These are phyloP conservation scores for Cerastoderma edule DNA, from an alignment of 2,888 invertebrate species.

Conservation along the genomic window DNA sequence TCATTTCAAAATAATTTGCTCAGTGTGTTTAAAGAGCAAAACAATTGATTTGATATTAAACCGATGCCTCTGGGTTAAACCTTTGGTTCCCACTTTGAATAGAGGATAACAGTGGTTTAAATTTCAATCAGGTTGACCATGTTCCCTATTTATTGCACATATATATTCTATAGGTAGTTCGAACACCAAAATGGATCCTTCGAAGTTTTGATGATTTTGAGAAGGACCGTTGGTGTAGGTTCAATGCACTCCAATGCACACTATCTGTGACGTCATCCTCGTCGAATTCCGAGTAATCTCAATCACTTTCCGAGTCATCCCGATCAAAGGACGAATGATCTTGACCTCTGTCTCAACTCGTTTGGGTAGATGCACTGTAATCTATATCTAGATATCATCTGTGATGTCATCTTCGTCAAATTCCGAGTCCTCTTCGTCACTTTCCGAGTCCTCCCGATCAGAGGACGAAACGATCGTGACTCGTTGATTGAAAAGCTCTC, in stretches of 20 bases:
- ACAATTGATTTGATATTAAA: too few relatives aligned
- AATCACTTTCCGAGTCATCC: slow-evolving; percentile 19
- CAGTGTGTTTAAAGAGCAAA: too few relatives aligned
- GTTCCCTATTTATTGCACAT: too few relatives aligned
- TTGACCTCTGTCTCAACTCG: too few relatives aligned
- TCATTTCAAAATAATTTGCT: too few relatives aligned
- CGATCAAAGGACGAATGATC: slow-evolving; percentile 27
- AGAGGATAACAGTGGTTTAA: too few relatives aligned
- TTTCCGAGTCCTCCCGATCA: slow-evolving; percentile 26
- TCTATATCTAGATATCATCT: slow-evolving; percentile 15
- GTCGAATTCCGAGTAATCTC: slow-evolving; percentile 13
- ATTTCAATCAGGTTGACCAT: too few relatives aligned
- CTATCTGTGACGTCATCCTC: slow-evolving; percentile 7
- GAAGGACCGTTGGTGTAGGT: not conserved
- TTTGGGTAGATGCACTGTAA: not conserved
- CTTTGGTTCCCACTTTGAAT: too few relatives aligned
- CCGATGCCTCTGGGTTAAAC: too few relatives aligned
- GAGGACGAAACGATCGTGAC: slow-evolving; percentile 44
- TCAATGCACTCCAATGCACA: not conserved
- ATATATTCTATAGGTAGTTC: too few relatives aligned
- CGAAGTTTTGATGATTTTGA: too few relatives aligned
- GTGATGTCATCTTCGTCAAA: slow-evolving; percentile 5
- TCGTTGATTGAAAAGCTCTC: slow-evolving; percentile 52
- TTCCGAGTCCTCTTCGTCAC: slow-evolving; percentile 16
- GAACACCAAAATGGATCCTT: too few relatives aligned